A percentile compares a stretch with the other conserved stretches of the same genome.
These are phyloP conservation scores for Simalia tracyae DNA, from an alignment of 2,797 vertebrate species.

Conservation along the genomic window DNA sequence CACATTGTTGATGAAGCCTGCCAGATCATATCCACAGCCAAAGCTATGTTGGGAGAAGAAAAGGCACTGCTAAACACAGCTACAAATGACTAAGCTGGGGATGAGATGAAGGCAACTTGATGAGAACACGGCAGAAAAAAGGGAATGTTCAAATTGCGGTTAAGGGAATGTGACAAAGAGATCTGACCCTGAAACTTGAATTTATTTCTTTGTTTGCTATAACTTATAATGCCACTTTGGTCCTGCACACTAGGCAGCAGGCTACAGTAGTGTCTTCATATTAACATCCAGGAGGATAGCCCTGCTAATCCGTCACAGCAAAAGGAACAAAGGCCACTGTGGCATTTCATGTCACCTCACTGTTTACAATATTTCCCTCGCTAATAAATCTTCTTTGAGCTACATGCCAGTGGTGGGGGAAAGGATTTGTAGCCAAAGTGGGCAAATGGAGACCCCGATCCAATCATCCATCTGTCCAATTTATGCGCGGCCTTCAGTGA, in stretches of 20 bases:
- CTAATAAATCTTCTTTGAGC: background rate
- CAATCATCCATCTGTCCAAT: background rate
- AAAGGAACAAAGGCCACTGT: background rate
- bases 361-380: background rate
- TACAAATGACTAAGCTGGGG: background rate
- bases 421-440: background rate
- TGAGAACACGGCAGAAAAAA: background rate
- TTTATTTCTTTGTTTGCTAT: background rate
- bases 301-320: background rate
- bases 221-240: background rate
- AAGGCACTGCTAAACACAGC: background rate
- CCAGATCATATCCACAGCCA: background rate
- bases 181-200: background rate
- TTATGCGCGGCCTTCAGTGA: background rate
- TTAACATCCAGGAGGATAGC: background rate
- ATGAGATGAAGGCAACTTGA: background rate
- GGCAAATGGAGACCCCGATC: background rate
- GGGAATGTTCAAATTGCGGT: background rate
- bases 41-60: background rate
- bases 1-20: background rate
- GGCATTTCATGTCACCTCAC: background rate
- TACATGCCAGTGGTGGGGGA: background rate
- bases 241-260: background rate
- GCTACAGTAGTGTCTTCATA: background rate
- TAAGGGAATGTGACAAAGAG: background rate